Base-by-base conservation (phyloP, 2,888 invertebrate genomes). In the Reticulitermes lucifugus region DNA sequence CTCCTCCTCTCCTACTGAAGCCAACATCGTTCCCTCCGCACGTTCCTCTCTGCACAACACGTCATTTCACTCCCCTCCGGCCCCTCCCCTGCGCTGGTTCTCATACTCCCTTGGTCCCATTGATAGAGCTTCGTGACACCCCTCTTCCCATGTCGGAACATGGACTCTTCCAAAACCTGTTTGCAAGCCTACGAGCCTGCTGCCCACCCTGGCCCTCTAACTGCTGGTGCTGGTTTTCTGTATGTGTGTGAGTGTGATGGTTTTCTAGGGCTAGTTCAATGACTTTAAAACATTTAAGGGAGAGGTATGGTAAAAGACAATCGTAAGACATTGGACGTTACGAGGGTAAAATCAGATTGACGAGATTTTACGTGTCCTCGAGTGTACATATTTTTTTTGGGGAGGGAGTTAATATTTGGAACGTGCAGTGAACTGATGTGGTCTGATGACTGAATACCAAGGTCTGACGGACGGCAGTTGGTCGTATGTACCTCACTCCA, bases 81-180 rank as follows among this genome's bases (percentile, higher is more conserved):
- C 80, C 84, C 65, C 22, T 75, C 5, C 77, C 77, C 46, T 60
- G 43, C 81, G 70, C 81, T 41, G 22, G 81, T 81, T 81, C 70
- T 70, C 81, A 43, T 70, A 60, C 80, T 65, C 81, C n/a, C 81
- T 65, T 41, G 81, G 81, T 81, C 81, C 86, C 86, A 86, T 86
- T 86, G 86, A 86, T 84, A 82, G 81, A 71, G 80, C 86, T 82
- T 65, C 84, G 71, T 77, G 43, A 43, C 55, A 79, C 86, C 83
- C 85, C 84, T 84, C 83, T 83, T 70, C 83, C 60, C 85, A 70
- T 80, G 73, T 60, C 60, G 80, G 35, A 70, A 81, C 73, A 82
- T 87, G 85, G 86, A 87, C 87, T 87, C 87, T 86, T 83, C 87
- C 85, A 81, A 85, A 87, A 87, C 87, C 87, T 87, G 87, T 87